Evolutionary conservation across 2,888 invertebrate species (phyloP).

Genomic region (Lepetodrilus schrolli): DNA sequence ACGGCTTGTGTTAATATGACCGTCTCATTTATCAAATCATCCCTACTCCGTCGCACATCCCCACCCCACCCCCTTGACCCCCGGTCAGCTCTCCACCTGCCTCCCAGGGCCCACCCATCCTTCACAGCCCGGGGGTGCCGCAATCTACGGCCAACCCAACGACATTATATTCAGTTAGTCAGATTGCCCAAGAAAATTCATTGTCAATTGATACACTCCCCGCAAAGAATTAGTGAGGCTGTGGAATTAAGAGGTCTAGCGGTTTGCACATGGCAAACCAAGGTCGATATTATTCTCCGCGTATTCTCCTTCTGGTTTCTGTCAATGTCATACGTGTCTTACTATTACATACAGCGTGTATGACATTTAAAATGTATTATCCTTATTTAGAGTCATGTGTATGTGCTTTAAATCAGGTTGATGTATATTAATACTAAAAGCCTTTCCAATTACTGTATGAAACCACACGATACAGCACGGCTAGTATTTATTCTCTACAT

Average conservation of each 20-base stretch:
- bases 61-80: neutral
- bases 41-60: neutral
- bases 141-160: neutral
- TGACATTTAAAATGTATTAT: too few relatives aligned
- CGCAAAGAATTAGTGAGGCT: slow-evolving; percentile 4
- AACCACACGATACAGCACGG: too few relatives aligned
- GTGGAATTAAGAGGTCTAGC: neutral
- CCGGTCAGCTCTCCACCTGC: slow-evolving; percentile 1
- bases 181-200: slow-evolving; percentile 23
- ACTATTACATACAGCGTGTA: too few relatives aligned
- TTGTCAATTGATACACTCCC: slow-evolving; percentile 23
- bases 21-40: slow-evolving; percentile 1
- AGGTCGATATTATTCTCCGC: too few relatives aligned
- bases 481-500: too few relatives aligned
- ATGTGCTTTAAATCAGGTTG: too few relatives aligned
- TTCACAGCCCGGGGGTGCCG: neutral
- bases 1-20: neutral
- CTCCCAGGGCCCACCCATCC: neutral
- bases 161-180: slow-evolving; percentile 12
- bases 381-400: too few relatives aligned
- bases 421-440: too few relatives aligned
- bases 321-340: too few relatives aligned
- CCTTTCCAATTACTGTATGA: too few relatives aligned
- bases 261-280: too few relatives aligned
- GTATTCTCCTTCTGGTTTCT: too few relatives aligned